Conservation (phyloP, 2,797 vertebrate species). For the Schizopygopsis malacanthus region DNA sequence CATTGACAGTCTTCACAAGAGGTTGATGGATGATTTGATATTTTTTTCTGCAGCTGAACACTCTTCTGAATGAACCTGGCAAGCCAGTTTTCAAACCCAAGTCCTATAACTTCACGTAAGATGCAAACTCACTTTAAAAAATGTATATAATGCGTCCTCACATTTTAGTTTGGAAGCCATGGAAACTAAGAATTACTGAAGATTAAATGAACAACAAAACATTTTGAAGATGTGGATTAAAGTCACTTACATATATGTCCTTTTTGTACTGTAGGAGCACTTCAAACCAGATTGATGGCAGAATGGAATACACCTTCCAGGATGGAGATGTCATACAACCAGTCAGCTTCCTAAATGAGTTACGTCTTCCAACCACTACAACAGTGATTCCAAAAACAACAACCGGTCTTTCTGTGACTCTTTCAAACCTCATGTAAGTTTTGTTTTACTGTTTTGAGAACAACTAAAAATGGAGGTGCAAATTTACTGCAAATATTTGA, state of each 20-base stretch:
- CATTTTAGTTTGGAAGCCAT: background rate
- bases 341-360: background rate
- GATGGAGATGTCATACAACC: background rate
- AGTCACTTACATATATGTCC: background rate
- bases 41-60: constrained; percentile 17
- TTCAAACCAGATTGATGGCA: background rate
- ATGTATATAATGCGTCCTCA: background rate
- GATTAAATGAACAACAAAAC: too few species aligned
- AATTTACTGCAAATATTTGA: background rate
- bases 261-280: background rate
- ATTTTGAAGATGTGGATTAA: too few species aligned
- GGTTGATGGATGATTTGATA: background rate
- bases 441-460: background rate
- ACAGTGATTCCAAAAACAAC: background rate
- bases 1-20: background rate
- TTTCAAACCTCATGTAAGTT: background rate
- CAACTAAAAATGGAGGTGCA: accelerated
- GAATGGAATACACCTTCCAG: background rate
- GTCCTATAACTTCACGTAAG: background rate
- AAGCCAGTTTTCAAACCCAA: background rate
- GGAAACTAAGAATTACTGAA: too few species aligned
- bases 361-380: background rate
- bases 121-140: background rate
- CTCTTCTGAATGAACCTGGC: constrained; percentile 26
- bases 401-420: accelerated